Base-by-base conservation (phyloP, 2,888 invertebrate species). In the Plebejus argus region DNA sequence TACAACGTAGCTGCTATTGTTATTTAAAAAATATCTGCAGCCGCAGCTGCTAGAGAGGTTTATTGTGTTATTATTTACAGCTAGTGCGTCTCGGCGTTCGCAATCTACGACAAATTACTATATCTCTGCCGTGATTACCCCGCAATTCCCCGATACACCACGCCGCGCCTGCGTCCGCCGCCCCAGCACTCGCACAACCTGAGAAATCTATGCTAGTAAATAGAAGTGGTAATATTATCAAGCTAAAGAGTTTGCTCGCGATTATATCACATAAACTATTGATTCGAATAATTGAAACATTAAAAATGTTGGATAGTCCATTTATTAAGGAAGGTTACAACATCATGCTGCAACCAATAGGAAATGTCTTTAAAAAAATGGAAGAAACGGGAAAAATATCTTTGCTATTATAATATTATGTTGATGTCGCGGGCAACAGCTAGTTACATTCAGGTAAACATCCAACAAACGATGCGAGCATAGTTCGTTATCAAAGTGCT, bases 11-110 rank as follows among this genome's bases (percentile, higher is more conserved):
- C 10, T 61, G 61, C 23, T 61, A 61, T 61, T 61, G 70, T 70
- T 35, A 28, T 70, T 70, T 70, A 35, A 45, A 72, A 72, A 39
- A 49, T 49, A 72, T 12, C 20, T 49, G 5, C 39, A 49, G 49
- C 83, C 84, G 83, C 80, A 81, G 83, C 82, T 80, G 80, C 81
- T 79, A 1, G 23, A 49, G 15, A 23, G 72, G 45, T 71, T 72
- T 85, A 81, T 91, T 89, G 89, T 90, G 88, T 90, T 86, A 92
- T 93, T 92, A 92, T 88, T 89, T 92, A 93, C 93, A 92, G 93
- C 91, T 93, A 92, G 85, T 85, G 45, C 70, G 86, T 85, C 87
- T 89, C 89, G 88, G 87, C 87, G 89, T 86, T 88, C 89, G 88
- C 88, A 92, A 91, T 92, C 91, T 90, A 89, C 89, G 88, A 89